Evolutionary conservation across 1,140 invertebrate genomes (phyloP).

Genomic region (Bombus affinis): DNA sequence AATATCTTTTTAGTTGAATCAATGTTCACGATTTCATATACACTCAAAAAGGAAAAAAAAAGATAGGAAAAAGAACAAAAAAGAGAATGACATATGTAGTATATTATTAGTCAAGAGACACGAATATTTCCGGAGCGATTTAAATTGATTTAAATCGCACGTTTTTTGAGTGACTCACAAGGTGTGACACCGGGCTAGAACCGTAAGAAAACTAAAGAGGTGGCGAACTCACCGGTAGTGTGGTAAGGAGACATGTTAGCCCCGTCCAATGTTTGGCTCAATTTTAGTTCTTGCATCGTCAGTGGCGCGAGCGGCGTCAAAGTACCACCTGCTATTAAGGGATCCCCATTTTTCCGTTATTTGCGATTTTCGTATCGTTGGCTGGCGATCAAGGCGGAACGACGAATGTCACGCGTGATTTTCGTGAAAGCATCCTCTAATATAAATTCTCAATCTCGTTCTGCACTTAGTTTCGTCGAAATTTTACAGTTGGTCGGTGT

Average conservation of each 20-base stretch:
- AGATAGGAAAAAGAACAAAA: background rate
- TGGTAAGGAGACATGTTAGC: conserved; percentile 87
- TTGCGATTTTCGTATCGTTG: conserved; percentile 63
- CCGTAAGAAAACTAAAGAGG: conserved; percentile 69
- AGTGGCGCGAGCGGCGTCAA: conserved; percentile 90
- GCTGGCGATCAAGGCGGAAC: conserved; percentile 72
- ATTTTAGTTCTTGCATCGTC: conserved; percentile 91
- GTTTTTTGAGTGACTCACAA: background rate
- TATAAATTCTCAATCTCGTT: background rate
- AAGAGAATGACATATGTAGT: background rate
- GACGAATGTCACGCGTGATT: conserved; percentile 36
- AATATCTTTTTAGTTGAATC: background rate
- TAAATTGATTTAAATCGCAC: background rate
- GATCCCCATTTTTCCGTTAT: conserved; percentile 76
- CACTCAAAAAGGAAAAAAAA: background rate
- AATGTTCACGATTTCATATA: background rate
- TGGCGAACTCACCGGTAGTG: conserved; percentile 84
- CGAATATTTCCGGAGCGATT: background rate
- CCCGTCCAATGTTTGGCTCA: conserved; percentile 85
- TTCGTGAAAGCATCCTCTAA: background rate
- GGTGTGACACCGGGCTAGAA: background rate
- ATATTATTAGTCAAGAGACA: background rate
- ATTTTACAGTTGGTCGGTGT: background rate
- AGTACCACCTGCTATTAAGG: conserved; percentile 84
- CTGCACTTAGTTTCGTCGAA: background rate